Base-by-base conservation (phyloP, 2,113 vertebrate species). In the Spermophilus dauricus region DNA sequence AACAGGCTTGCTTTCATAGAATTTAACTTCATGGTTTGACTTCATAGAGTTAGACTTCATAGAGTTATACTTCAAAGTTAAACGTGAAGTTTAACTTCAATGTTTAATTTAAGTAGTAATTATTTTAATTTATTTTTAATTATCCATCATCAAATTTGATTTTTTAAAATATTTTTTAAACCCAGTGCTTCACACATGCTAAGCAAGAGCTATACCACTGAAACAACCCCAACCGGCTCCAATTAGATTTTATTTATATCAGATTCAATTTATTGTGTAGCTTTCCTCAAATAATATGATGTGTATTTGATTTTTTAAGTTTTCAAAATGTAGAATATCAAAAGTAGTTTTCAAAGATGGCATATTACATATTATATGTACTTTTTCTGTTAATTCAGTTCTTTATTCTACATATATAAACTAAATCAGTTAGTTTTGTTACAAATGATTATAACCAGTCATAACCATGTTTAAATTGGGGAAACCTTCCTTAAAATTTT, bases 231-330 rank as follows among this genome's bases (percentile, higher is more conserved):
- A 53, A 53, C 4, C 13, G 51, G 51, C 51, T 51, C 30, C 82
- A 32, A 81, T 80, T 91, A 94, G 13, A 63, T 89, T 84, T 93
- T 85, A 81, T 91, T 91, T 94, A 72, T 11, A 86, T 73, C 8
- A 75, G 3, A 8, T 70, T 84, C 18, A 63, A 63, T 14, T 81
- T 72, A 72, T 26, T 37, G 32, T 45, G 2, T 70, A 42, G n/a
- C n/a, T 53, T 85, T 84, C 85, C 24, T 85, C 42, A 58, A 90
- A 96, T 48, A 37, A 65, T 75, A 69, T n/a, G 1, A 69, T n/a
- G 1, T 73, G 6, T 78, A 85, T 85, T 80, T 95, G 22, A 80
- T 83, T 22, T 45, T 77, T 89, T 78, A 88, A 58, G 20, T 69
- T 92, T 84, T 39, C 24, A 85, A 96, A 30, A 67, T 75, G 28